phyloP scores from a whole-genome alignment of 2,113 vertebrate species.

The Tetrax tetrax region DNA sequence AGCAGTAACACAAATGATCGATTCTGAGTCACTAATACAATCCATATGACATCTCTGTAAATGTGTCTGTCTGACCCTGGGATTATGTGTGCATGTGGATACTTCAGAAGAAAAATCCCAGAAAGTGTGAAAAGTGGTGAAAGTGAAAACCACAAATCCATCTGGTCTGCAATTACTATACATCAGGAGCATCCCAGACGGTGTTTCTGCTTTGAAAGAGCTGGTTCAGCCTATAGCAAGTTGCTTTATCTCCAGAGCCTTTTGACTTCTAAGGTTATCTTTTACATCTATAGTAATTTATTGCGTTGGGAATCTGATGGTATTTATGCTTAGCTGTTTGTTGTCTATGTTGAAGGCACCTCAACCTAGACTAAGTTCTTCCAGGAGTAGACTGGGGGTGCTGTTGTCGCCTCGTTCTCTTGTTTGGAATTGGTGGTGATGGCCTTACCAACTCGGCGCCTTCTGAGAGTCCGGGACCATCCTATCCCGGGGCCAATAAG shows the following conservation, averaged over 20 bases:
- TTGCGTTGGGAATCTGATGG: not conserved
- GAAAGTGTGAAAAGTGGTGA: not conserved
- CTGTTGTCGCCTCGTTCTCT: too few relatives aligned
- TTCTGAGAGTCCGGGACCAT: too few relatives aligned
- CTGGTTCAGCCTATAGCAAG: not conserved
- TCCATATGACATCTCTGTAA: not conserved
- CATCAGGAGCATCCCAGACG: not conserved
- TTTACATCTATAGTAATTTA: not conserved
- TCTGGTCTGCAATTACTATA: not conserved
- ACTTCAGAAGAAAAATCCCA: not conserved
- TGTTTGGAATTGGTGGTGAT: too few relatives aligned
- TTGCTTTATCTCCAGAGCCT: not conserved
- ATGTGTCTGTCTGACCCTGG: not conserved
- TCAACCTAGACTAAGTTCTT: not conserved
- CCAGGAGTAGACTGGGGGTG: not conserved
- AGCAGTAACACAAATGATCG: not conserved
- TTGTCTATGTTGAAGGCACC: not conserved
- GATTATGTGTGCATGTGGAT: fast-evolving
- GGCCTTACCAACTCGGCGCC: too few relatives aligned
- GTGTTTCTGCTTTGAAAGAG: not conserved
- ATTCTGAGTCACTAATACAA: not conserved
- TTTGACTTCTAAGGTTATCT: not conserved
- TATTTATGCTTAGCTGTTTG: not conserved
- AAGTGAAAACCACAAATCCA: not conserved
- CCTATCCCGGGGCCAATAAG: too few relatives aligned